Evolutionary conservation across 2,888 invertebrate genomes (phyloP).

Genomic region (Oligia strigilis): DNA sequence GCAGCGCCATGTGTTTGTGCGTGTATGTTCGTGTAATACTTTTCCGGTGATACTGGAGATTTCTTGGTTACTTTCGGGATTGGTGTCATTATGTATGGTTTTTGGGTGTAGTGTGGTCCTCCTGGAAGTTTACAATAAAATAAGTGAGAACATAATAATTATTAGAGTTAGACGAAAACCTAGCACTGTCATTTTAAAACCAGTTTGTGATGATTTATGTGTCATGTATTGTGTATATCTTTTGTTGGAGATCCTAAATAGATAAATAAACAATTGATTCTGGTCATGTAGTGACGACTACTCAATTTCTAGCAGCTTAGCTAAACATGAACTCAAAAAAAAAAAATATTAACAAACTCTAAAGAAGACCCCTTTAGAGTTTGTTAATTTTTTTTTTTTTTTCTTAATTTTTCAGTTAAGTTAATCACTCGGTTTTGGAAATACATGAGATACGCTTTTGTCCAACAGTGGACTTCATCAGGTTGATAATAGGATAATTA

Average conservation of each 20-base stretch:
- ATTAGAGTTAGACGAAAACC: not conserved
- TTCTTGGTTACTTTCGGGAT: conserved; percentile 86
- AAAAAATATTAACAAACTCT: not conserved
- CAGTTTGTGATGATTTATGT: not conserved
- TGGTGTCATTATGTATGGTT: conserved; percentile 84
- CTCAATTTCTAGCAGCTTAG: not conserved
- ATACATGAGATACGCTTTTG: not conserved
- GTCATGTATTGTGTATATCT: not conserved
- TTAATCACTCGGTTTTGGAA: not conserved
- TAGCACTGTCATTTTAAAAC: too few species aligned
- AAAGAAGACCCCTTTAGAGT: too few species aligned
- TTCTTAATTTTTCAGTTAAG: not conserved
- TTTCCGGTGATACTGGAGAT: conserved; percentile 84
- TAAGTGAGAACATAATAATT: not conserved
- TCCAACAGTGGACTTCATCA: not conserved
- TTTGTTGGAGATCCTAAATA: not conserved
- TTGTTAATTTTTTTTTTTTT: too few species aligned
- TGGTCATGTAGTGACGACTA: not conserved
- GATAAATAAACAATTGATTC: not conserved
- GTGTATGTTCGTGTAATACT: conserved; percentile 84
- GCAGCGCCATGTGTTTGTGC: conserved; percentile 76
- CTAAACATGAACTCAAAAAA: not conserved
- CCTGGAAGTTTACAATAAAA: conserved; percentile 69
- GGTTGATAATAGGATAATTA: not conserved
- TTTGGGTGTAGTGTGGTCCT: conserved; percentile 83